These are phyloP conservation scores for Chaetogeoica ovagalla DNA, from an alignment of 2,888 invertebrate species.

Conservation along the genomic window DNA sequence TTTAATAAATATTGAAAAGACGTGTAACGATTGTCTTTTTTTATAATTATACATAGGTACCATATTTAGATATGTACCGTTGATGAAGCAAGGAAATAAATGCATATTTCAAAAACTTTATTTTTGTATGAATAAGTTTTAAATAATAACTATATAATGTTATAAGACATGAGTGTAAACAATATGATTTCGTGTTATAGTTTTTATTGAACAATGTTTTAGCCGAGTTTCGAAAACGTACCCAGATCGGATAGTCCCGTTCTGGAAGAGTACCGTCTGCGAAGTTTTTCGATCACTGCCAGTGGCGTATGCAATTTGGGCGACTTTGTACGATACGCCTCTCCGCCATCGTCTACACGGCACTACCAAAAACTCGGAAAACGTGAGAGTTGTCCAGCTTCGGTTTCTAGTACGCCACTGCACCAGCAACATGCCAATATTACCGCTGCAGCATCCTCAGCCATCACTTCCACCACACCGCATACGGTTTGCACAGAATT, in stretches of 20 bases:
- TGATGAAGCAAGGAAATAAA: too few relatives aligned
- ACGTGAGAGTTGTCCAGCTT: conserved; percentile 39
- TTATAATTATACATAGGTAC: too few relatives aligned
- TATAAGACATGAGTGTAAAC: too few relatives aligned
- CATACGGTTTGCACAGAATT: conserved; percentile 49
- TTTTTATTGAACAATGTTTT: conserved; percentile 53
- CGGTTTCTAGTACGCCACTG: conserved; percentile 29
- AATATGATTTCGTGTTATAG: too few relatives aligned
- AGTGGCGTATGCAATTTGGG: conserved; percentile 73
- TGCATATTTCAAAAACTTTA: too few relatives aligned
- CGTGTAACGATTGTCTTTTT: too few relatives aligned
- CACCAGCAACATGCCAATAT: background rate
- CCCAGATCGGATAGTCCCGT: conserved; percentile 61
- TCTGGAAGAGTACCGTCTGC: conserved; percentile 66
- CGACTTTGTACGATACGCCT: conserved; percentile 67
- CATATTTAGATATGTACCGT: too few relatives aligned
- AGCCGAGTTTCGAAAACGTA: conserved; percentile 65
- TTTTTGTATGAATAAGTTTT: too few relatives aligned
- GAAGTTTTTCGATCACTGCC: conserved; percentile 72
- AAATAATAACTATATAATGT: too few relatives aligned
- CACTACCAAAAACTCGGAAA: conserved; percentile 15
- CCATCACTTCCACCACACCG: background rate
- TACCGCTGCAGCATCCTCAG: background rate
- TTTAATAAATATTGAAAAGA: too few relatives aligned
- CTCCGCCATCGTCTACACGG: conserved; percentile 59